Base-by-base conservation (phyloP, 1,140 invertebrate genomes). In the Pemphigus obesinymphae region DNA sequence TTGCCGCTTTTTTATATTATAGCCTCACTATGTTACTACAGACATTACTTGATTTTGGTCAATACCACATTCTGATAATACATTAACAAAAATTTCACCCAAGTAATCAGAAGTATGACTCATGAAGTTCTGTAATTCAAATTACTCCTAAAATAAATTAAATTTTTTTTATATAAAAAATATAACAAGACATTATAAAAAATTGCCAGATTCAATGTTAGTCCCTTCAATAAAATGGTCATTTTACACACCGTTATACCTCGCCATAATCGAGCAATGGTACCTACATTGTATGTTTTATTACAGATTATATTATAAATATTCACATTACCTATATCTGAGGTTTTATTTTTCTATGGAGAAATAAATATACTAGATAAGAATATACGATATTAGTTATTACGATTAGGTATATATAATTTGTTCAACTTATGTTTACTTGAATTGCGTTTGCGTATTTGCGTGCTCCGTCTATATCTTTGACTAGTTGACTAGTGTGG, bases 1-100 rank as follows among this genome's bases (percentile, higher is more conserved):
- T 83, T 5, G 85, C 83, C 26, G 86, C 86, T 82, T 85, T 86
- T 85, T 84, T 72, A 88, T 87, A 83, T 87, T n/a, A n/a, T 87
- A 23, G 86, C 84, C 23, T 84, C 86, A 82, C 86, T 88, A 84
- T 20, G 86, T 87, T 23, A 86, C 86, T 29, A 88, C 85, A 80
- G 85, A 86, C 20, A 86, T 82, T n/a, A 89, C 83, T 7, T 63
- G 13, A 34, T 63, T 63, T 63, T 63, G 8, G 1, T 63, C 17
- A 34, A 34, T 34, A 34, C 58, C 29, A 5, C 15, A 63, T 20
- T 63, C 58, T 63, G 8, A 63, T 34, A 34, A 2, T 6, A 1
- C 17, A 17, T 63, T 63, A 3, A 34, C 17, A 1, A 63, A 63
- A 17, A 63, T 17, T 63, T 63, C 29, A 63, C 15, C 29, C 17